Evolutionary conservation across 2,113 vertebrate genomes (phyloP).

Genomic region (Tetraodon nigroviridis): DNA sequence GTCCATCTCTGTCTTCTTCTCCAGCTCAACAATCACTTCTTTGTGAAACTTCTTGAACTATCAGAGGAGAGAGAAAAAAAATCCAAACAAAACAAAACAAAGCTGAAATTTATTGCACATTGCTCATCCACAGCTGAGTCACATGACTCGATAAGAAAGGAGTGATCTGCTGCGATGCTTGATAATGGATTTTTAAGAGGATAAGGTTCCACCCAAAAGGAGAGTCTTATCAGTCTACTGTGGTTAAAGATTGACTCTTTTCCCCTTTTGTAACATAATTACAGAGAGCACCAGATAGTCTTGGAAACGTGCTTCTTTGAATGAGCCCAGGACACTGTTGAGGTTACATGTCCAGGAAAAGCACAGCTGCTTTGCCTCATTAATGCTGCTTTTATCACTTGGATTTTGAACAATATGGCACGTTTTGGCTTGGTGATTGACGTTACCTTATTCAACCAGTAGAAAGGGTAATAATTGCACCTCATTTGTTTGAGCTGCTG

Average conservation of each 20-base stretch:
- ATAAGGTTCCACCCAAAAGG: slow-evolving; percentile 6
- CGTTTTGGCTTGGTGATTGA: too few species aligned
- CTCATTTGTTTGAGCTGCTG: background rate
- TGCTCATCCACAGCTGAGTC: slow-evolving; percentile 8
- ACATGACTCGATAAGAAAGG: slow-evolving; percentile 21
- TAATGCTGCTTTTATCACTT: slow-evolving; percentile 2
- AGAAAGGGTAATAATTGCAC: background rate
- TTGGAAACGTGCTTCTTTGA: background rate
- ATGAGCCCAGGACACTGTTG: slow-evolving; percentile 4
- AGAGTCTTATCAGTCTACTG: slow-evolving; percentile 40
- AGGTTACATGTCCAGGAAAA: background rate
- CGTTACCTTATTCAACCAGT: too few species aligned
- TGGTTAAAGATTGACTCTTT: slow-evolving; percentile 59
- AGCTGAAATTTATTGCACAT: slow-evolving; percentile 6
- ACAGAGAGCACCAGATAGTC: background rate
- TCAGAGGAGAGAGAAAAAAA: slow-evolving; percentile 39
- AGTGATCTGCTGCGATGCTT: slow-evolving; percentile 21
- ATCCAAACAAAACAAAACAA: background rate
- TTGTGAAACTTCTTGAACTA: slow-evolving; percentile 91
- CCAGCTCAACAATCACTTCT: slow-evolving; percentile 89
- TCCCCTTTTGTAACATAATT: background rate
- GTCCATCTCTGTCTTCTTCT: slow-evolving; percentile 95
- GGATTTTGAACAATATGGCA: background rate
- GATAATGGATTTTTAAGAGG: slow-evolving; percentile 34
- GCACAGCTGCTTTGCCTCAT: background rate